Base-by-base conservation (phyloP, 2,888 invertebrate species). In the Caenorhabditis sinica region DNA sequence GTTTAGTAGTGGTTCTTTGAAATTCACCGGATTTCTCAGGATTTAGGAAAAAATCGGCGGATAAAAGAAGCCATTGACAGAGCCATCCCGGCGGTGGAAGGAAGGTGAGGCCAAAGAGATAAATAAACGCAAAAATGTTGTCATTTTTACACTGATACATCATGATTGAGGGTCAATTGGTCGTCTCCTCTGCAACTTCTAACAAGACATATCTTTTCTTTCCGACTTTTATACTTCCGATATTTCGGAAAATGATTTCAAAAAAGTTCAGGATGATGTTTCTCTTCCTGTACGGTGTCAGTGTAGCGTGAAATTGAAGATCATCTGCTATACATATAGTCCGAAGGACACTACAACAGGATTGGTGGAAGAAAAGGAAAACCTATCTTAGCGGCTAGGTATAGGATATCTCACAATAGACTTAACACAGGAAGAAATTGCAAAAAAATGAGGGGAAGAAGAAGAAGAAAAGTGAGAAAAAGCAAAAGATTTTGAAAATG, bases 231-330 rank as follows among this genome's bases (percentile, higher is more conserved):
- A 53, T 28, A 56, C 58, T 51, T 36, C 36, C n/a, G n/a, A n/a
- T n/a, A n/a, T n/a, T n/a, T n/a, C 0, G 33, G 60, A 25, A n/a
- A 53, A 13, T 8, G 23, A 9, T 11, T 17, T 28, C 28, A 53
- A 73, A 61, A 61, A 51, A 63, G 49, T 73, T 61, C 36, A 17
- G 49, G 45, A 58, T 45, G 45, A 51, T 36, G 4, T 66, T 63
- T 36, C n/a, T 5, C 25, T 76, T 51, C 30, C 51, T 49, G 49
- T 49, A 75, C 53, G 65, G 49, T 69, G 71, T 49, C 82, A 82
- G 13, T 58, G 76, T 72, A 65, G 75, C 76, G 82, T 76, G 76
- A 82, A 82, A 82, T 82, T 82, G 76, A 45, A 65, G 76, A 76
- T 76, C 61, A 82, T 79, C 40, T 40, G 65, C 68, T 71, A 53